These are phyloP conservation scores for Corydoras sp. DNA, from an alignment of 2,113 vertebrate species.

Conservation along the genomic window DNA sequence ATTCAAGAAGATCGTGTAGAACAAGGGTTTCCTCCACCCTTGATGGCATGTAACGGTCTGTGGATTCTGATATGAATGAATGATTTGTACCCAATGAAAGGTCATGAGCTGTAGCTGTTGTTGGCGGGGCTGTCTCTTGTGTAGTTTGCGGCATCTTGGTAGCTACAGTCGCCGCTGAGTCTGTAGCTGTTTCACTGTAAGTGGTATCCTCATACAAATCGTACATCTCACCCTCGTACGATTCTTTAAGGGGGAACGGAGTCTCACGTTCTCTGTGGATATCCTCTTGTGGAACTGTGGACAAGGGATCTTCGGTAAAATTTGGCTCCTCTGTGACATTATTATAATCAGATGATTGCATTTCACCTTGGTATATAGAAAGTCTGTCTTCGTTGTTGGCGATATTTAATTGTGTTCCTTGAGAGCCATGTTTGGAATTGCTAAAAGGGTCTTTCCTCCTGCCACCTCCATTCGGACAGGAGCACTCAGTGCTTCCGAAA, in stretches of 20 bases:
- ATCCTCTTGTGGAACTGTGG: constrained; percentile 2
- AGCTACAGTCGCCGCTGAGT: constrained; percentile 30
- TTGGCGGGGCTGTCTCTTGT: constrained; percentile 39
- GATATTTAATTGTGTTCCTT: neutral
- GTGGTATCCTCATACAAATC: constrained; percentile 37
- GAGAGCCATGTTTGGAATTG: constrained; percentile 10
- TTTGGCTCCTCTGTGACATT: constrained; percentile 25
- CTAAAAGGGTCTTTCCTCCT: constrained; percentile 57
- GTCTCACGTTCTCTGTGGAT: constrained; percentile 6
- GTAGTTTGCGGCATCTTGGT: constrained; percentile 40
- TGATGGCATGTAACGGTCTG: constrained; percentile 9
- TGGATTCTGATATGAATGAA: constrained; percentile 17
- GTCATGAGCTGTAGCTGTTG: constrained; percentile 22
- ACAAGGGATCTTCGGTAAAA: constrained; percentile 22
- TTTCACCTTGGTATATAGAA: constrained; percentile 3
- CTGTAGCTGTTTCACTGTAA: constrained; percentile 46
- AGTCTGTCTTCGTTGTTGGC: constrained; percentile 15
- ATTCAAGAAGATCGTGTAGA: constrained; percentile 10
- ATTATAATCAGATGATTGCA: constrained; percentile 24
- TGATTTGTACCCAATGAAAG: constrained; percentile 24
- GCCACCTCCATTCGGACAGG: constrained; percentile 82
- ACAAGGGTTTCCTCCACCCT: neutral
- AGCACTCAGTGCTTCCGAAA: constrained; percentile 92
- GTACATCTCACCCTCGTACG: constrained; percentile 3
- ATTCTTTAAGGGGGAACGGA: constrained; percentile 9